Evolutionary conservation across 2,113 vertebrate genomes (phyloP).

Genomic region (Arizona elegans): DNA sequence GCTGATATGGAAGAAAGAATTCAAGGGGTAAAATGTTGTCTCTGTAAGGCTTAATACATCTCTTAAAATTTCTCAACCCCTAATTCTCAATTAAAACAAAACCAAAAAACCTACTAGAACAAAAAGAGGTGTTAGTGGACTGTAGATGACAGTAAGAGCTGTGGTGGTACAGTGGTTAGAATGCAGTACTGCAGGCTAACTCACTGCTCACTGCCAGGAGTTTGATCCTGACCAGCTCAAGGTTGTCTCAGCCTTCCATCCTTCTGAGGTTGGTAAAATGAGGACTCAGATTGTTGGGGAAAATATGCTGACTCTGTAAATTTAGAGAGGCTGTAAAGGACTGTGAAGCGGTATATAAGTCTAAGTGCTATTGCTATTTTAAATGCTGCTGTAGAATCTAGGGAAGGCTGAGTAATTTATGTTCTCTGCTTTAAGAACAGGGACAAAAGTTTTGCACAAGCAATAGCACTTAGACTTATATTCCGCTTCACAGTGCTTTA

Average conservation of each 20-base stretch:
- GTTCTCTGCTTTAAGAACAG: neutral
- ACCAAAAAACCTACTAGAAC: neutral
- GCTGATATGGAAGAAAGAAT: neutral
- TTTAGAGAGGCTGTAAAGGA: too few relatives aligned
- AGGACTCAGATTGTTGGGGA: too few relatives aligned
- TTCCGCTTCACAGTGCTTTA: too few relatives aligned
- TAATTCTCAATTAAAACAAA: neutral
- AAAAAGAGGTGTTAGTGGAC: neutral
- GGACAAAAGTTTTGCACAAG: neutral
- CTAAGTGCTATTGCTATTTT: neutral
- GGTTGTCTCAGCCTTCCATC: too few relatives aligned
- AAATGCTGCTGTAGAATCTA: neutral
- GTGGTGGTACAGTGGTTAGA: too few relatives aligned
- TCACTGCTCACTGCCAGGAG: too few relatives aligned
- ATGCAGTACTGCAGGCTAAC: too few relatives aligned
- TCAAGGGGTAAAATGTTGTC: neutral
- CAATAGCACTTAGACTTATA: too few relatives aligned
- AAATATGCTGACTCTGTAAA: too few relatives aligned
- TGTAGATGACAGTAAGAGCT: neutral
- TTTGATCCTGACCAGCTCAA: too few relatives aligned
- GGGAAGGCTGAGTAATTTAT: neutral
- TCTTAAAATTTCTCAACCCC: neutral
- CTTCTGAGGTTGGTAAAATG: too few relatives aligned
- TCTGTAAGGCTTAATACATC: neutral
- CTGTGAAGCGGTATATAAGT: too few relatives aligned